Base-by-base conservation (phyloP, 2,888 invertebrate species). In the Steinernema scapterisci region DNA sequence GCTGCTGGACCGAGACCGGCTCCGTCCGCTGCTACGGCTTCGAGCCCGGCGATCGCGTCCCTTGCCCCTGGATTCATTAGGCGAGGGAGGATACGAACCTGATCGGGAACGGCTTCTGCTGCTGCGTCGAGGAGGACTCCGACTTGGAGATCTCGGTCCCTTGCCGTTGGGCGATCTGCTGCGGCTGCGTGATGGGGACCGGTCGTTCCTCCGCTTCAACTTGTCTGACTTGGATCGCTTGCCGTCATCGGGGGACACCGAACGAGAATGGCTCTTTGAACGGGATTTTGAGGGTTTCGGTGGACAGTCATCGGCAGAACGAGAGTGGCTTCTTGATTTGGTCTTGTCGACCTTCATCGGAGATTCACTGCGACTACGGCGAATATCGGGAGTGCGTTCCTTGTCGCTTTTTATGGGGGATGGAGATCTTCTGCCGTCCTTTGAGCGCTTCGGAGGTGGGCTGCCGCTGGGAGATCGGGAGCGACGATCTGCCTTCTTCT, bases 341-440 rank as follows among this genome's bases (percentile, higher is more conserved):
- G 21, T 23, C 11, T 72, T 48, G 43, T 71, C 44, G 21, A 6
- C 21, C 25, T 21, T 71, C 3, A 27, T 21, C 38, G 78, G 56
- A 75, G 77, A 78, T 9, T 78, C 76, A 38, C 78, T 77, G 44
- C 77, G 76, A 70, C 78, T 76, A 45, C 76, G 75, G 9, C 77
- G 31, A 75, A 38, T 76, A 71, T 71, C 79, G 73, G 74, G 77
- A 71, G 44, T 76, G 72, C 63, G 72, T 6, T 31, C 31, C 38
- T 38, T 63, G 11, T 63, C 63, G 31, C 6, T 25, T 31, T 63
- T 63, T 2, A 13, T 16, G 16, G 31, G 11, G 13, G 63, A 63
- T 13, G 63, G 16, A 27, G 63, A 63, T 31, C 63, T 25, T 25
- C 46, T 73, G 9, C 16, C 51, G 73, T 31, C 48, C 74, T 48